Evolutionary conservation across 2,888 invertebrate species (phyloP).

Genomic region (Hofmannophila pseudospretella): DNA sequence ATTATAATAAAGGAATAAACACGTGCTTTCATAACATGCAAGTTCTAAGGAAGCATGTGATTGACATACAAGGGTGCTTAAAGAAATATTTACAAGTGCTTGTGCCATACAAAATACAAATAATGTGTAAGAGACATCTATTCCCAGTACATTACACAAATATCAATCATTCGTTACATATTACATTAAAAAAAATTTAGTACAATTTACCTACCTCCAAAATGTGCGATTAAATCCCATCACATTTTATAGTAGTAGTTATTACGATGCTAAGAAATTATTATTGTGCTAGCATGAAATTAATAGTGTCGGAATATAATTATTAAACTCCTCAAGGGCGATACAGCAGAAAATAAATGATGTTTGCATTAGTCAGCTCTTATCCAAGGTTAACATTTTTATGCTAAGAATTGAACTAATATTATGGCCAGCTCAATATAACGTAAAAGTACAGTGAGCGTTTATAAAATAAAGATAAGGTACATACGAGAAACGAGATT

Average conservation of each 20-base stretch:
- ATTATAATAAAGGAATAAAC: too few species aligned
- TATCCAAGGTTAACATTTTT: not conserved
- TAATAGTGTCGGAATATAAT: not conserved
- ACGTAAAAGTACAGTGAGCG: too few species aligned
- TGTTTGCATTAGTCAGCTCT: slow-evolving; percentile 14
- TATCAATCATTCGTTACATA: not conserved
- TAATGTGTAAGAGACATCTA: not conserved
- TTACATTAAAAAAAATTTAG: not conserved
- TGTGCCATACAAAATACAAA: not conserved
- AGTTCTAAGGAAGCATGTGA: not conserved
- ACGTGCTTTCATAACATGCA: not conserved
- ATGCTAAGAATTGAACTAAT: too few species aligned
- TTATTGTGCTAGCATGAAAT: slow-evolving; percentile 1
- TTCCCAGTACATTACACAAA: not conserved
- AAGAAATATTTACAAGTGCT: not conserved
- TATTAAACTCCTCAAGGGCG: not conserved
- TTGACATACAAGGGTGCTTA: not conserved
- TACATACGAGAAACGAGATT: too few species aligned
- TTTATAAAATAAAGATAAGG: too few species aligned
- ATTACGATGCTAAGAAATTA: not conserved
- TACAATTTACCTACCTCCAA: not conserved
- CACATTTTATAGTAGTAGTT: not conserved
- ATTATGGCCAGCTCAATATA: too few species aligned
- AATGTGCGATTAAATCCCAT: not conserved
- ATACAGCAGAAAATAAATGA: slow-evolving; percentile 4